Percentiles rank a stretch among this genome's conserved stretches.
Conservation (phyloP, 2,888 invertebrate species). For the Euplexia lucipara region DNA sequence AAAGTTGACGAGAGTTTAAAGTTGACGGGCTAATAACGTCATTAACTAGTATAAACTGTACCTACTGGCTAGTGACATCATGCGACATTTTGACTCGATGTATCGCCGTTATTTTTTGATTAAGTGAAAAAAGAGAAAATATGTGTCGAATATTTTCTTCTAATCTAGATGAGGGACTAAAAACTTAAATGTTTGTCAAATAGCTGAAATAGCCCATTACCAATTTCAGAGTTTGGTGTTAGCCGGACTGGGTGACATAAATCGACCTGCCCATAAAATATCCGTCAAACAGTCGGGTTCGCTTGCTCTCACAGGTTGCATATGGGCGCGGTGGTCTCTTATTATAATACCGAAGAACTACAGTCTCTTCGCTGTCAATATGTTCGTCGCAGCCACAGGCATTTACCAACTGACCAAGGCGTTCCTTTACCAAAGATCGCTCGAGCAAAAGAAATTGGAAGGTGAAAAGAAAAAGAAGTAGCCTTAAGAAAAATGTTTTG, state of each 20-base stretch:
- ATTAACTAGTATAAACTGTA: too few species aligned
- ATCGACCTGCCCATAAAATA: slow-evolving; percentile 96
- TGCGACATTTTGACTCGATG: too few species aligned
- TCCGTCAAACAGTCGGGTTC: slow-evolving; percentile 96
- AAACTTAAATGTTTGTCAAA: too few species aligned
- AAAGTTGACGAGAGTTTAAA: too few species aligned
- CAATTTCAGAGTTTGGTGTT: slow-evolving; percentile 94
- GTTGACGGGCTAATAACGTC: neutral
- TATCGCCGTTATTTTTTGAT: too few species aligned
- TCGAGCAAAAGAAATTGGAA: slow-evolving; percentile 38
- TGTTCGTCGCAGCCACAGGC: slow-evolving; percentile 97
- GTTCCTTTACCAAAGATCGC: slow-evolving; percentile 74
- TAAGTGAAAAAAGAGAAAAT: too few species aligned
- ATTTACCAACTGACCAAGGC: slow-evolving; percentile 96
- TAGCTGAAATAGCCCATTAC: too few species aligned
- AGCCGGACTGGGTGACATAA: slow-evolving; percentile 97
- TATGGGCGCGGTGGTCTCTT: slow-evolving; percentile 98
- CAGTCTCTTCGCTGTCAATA: slow-evolving; percentile 98
- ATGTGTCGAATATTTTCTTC: too few species aligned
- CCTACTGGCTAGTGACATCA: too few species aligned
- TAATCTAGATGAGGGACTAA: too few species aligned
- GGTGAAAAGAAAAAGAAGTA: slow-evolving; percentile 13
- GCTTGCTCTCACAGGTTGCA: slow-evolving; percentile 92
- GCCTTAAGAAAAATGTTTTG: neutral
- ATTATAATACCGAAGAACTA: slow-evolving; percentile 99